Conservation (phyloP, 2,888 invertebrate species). For the Nomada hirtipes region DNA sequence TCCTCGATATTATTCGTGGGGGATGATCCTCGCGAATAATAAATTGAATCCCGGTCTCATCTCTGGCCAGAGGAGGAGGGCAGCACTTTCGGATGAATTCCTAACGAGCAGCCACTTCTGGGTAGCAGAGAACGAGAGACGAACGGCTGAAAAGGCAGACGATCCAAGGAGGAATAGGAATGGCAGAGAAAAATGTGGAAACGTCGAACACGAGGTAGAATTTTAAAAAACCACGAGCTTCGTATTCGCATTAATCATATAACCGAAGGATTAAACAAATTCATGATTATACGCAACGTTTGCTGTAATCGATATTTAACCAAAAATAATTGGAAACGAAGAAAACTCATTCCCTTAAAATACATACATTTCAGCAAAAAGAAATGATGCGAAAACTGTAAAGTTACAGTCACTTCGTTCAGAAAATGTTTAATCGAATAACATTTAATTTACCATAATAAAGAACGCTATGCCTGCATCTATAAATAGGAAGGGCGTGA, state of each 20-base stretch:
- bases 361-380: too few species aligned
- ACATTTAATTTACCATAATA: not conserved
- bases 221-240: not conserved
- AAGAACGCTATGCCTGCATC: too few species aligned
- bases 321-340: too few species aligned
- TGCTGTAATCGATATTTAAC: too few species aligned
- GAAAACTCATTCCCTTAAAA: too few species aligned
- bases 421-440: too few species aligned
- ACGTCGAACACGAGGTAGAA: conserved; percentile 19
- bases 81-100: conserved; percentile 58
- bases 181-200: conserved; percentile 13
- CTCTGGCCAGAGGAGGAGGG: conserved; percentile 54
- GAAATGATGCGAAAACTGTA: too few species aligned
- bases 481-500: too few species aligned
- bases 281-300: not conserved
- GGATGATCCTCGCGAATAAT: conserved; percentile 63
- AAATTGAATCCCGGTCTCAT: conserved; percentile 66
- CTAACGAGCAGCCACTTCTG: conserved; percentile 59
- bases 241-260: not conserved
- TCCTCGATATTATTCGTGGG: conserved; percentile 53
- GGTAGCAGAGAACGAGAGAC: conserved; percentile 32
- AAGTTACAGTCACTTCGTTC: too few species aligned
- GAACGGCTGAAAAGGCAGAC: conserved; percentile 29
- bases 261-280: not conserved
- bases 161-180: not conserved